These are phyloP conservation scores for Streblospio benedicti DNA, from an alignment of 1,140 invertebrate species.

Conservation along the genomic window DNA sequence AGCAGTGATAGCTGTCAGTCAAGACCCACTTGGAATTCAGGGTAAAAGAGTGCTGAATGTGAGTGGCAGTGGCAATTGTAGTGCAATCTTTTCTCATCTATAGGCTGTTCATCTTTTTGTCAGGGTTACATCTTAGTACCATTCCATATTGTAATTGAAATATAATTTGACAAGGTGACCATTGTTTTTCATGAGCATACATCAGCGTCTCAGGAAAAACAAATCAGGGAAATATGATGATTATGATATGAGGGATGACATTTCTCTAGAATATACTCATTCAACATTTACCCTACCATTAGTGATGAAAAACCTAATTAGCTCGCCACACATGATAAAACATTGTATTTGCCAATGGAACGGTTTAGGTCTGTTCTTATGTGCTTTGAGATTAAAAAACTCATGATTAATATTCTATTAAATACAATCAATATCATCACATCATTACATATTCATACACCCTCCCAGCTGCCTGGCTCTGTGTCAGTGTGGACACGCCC, in stretches of 20 bases:
- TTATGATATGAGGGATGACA: neutral
- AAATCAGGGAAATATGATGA: neutral
- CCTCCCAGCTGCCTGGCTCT: slow-evolving; percentile 11
- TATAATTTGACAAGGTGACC: neutral
- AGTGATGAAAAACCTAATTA: neutral
- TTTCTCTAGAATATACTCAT: too few species aligned
- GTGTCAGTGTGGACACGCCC: slow-evolving; percentile 29
- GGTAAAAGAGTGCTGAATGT: slow-evolving; percentile 36
- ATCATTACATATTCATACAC: neutral
- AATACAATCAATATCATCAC: neutral
- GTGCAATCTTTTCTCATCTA: neutral
- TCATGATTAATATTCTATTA: neutral
- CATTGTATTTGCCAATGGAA: too few species aligned
- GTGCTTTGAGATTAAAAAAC: neutral
- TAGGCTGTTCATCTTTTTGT: neutral
- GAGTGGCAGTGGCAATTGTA: slow-evolving; percentile 2
- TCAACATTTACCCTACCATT: too few species aligned
- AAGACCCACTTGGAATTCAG: slow-evolving; percentile 83
- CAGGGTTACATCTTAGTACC: neutral
- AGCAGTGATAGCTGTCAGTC: slow-evolving; percentile 86
- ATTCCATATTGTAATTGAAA: neutral
- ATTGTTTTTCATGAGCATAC: neutral
- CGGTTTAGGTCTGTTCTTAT: neutral
- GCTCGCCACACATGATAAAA: neutral
- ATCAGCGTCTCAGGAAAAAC: neutral